Conservation (phyloP, 2,888 invertebrate genomes). For the Hermaeophaga mercurialis region DNA sequence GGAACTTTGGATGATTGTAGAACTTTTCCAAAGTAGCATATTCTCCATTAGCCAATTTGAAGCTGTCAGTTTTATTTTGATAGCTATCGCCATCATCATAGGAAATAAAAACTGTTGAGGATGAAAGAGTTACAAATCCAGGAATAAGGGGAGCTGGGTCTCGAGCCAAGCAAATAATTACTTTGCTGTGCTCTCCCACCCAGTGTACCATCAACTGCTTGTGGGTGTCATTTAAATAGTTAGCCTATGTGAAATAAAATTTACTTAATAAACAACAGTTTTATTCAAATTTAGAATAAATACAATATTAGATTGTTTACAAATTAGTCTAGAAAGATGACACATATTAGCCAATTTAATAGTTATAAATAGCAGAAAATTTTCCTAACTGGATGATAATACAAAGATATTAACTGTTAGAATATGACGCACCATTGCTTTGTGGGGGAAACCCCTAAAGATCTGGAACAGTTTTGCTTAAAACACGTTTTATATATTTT, state of each 20-base stretch:
- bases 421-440: too few relatives aligned
- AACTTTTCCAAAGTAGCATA: constrained; percentile 81
- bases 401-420: background rate
- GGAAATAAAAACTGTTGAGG: constrained; percentile 83
- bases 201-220: constrained; percentile 91
- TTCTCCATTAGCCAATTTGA: constrained; percentile 62
- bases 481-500: too few relatives aligned
- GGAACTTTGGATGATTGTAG: constrained; percentile 81
- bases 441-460: too few relatives aligned
- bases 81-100: constrained; percentile 86
- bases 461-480: too few relatives aligned
- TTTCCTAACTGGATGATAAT: background rate
- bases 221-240: constrained; percentile 81
- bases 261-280: constrained; percentile 42
- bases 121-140: constrained; percentile 53
- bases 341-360: background rate
- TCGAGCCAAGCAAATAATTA: constrained; percentile 83
- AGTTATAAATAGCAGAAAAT: background rate
- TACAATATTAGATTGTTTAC: background rate
- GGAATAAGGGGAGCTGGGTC: constrained; percentile 66
- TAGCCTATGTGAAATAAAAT: too few relatives aligned
- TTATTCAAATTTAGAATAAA: background rate
- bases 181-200: constrained; percentile 86
- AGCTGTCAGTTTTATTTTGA: constrained; percentile 72
- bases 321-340: background rate